Evolutionary conservation across 2,888 invertebrate species (phyloP).

Genomic region (Laspeyria flexula): DNA sequence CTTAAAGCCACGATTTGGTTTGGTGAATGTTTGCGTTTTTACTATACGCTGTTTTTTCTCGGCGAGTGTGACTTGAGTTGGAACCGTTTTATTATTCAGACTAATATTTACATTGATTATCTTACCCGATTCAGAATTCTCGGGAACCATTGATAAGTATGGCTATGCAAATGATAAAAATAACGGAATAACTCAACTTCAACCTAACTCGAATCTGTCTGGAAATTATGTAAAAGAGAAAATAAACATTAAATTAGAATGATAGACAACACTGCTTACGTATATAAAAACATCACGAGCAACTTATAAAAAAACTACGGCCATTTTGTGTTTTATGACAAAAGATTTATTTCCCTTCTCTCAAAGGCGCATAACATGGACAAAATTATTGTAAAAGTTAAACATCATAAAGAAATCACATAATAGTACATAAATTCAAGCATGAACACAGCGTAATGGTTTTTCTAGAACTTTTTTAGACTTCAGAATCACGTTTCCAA

Average conservation of each 20-base stretch:
- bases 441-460: conserved; percentile 12
- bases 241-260: no score
- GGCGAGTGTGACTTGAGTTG: background rate
- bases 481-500: conserved; percentile 5
- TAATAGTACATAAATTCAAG: conserved; percentile 19
- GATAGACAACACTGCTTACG: background rate
- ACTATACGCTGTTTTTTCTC: background rate
- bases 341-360: conserved; percentile 32
- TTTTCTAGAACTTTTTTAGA: no score
- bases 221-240: no score
- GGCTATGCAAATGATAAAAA: no score
- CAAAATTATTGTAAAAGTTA: conserved; percentile 36
- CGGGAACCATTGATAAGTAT: no score
- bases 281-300: conserved; percentile 8
- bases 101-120: background rate
- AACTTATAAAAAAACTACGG: conserved; percentile 18
- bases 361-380: conserved; percentile 26
- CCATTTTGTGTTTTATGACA: conserved; percentile 29
- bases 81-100: background rate
- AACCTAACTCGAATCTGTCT: no score
- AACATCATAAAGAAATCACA: conserved; percentile 27
- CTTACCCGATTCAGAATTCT: no score
- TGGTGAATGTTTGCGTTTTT: conserved; percentile 15
- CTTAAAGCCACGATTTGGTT: conserved; percentile 24
- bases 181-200: no score